Evolutionary conservation across 2,888 invertebrate genomes (phyloP).

Genomic region (Drosophila parthenogenetica): DNA sequence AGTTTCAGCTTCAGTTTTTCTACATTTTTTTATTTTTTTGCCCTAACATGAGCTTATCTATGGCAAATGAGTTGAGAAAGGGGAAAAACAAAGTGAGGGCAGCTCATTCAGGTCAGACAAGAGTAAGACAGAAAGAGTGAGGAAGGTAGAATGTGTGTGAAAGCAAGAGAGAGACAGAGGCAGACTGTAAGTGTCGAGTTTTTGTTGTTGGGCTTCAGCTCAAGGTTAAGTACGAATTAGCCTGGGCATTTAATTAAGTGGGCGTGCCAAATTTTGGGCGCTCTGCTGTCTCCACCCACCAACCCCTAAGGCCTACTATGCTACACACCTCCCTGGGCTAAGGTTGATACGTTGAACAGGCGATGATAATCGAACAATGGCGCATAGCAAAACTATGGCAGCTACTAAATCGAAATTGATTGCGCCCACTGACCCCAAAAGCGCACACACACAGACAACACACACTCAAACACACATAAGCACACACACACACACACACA

Average conservation of each 20-base stretch:
- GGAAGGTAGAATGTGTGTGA: too few species aligned
- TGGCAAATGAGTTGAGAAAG: constrained; percentile 44
- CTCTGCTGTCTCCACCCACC: neutral
- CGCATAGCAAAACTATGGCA: constrained; percentile 61
- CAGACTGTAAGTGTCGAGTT: constrained; percentile 6
- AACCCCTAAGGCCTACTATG: neutral
- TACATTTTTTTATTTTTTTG: constrained; percentile 9
- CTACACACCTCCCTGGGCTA: neutral
- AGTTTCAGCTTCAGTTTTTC: constrained; percentile 8
- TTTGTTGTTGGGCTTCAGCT: constrained; percentile 34
- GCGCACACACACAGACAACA: neutral
- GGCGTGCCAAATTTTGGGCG: constrained; percentile 60
- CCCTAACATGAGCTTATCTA: constrained; percentile 42
- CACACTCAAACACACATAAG: constrained; percentile 11
- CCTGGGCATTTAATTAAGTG: constrained; percentile 71
- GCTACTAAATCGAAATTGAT: constrained; percentile 77
- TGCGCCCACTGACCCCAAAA: constrained; percentile 61
- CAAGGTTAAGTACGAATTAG: constrained; percentile 70
- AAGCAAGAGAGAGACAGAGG: neutral
- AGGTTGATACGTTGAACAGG: constrained; percentile 18
- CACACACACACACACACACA: constrained; percentile 11
- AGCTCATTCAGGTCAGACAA: constrained; percentile 45
- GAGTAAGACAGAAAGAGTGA: constrained; percentile 2
- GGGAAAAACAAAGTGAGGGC: constrained; percentile 2
- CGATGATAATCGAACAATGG: constrained; percentile 71